These are phyloP conservation scores for Athene noctua DNA, from an alignment of 2,113 vertebrate genomes.

Conservation along the genomic window DNA sequence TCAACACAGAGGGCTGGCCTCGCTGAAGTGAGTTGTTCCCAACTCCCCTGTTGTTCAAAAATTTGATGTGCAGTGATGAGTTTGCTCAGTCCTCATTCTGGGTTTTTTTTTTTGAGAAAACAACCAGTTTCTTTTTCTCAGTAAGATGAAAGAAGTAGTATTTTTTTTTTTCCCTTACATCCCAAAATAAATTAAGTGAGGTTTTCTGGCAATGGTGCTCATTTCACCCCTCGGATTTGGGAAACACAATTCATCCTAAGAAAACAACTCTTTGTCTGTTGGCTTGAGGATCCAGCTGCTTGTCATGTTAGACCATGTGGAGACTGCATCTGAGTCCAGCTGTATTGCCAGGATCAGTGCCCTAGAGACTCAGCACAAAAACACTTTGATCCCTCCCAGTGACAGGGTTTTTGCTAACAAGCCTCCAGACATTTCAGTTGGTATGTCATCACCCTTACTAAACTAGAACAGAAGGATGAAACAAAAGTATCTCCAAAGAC, in stretches of 20 bases:
- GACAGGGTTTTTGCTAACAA: slow-evolving; percentile 79
- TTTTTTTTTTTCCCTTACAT: neutral
- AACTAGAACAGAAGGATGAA: slow-evolving; percentile 71
- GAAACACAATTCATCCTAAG: slow-evolving; percentile 34
- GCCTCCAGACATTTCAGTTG: slow-evolving; percentile 75
- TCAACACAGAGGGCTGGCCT: neutral
- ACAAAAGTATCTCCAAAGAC: slow-evolving; percentile 72
- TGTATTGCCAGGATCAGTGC: slow-evolving; percentile 67
- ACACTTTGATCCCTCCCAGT: slow-evolving; percentile 71
- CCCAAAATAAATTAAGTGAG: neutral
- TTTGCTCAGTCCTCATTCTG: neutral
- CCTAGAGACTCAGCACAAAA: slow-evolving; percentile 68
- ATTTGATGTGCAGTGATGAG: neutral
- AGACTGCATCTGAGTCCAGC: slow-evolving; percentile 62
- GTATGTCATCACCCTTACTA: slow-evolving; percentile 74
- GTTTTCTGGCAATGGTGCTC: neutral
- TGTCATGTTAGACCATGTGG: slow-evolving; percentile 70
- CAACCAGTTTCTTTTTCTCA: neutral
- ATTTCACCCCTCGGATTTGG: slow-evolving; percentile 7
- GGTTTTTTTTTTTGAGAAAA: neutral
- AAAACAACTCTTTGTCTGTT: slow-evolving; percentile 52
- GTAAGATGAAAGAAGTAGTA: neutral
- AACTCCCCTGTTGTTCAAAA: neutral
- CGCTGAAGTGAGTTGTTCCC: neutral
- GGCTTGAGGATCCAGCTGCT: slow-evolving; percentile 67